A percentile compares a stretch with the other conserved stretches of the same genome.
Evolutionary conservation across 2,888 invertebrate species (phyloP).

Genomic region (Chouioia cunea): DNA sequence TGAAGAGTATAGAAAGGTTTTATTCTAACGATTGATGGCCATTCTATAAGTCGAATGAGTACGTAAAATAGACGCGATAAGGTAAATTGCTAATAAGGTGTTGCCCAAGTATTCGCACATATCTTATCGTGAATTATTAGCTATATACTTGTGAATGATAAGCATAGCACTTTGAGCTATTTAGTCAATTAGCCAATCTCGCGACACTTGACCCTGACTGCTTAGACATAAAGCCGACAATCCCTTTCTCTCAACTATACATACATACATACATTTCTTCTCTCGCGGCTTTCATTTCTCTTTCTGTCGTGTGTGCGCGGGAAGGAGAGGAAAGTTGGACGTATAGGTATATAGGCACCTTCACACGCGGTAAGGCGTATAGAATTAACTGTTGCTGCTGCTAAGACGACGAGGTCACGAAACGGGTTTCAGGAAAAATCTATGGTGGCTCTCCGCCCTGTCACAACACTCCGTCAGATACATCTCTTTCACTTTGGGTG

Average conservation of each 20-base stretch:
- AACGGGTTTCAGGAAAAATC: conserved; percentile 63
- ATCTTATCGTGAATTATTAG: too few relatives aligned
- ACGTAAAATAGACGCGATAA: too few relatives aligned
- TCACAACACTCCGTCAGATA: conserved; percentile 1
- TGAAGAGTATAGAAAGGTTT: too few relatives aligned
- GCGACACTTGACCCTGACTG: background rate
- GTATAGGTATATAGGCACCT: background rate
- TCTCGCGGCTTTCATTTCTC: conserved; percentile 19
- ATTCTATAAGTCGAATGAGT: too few relatives aligned
- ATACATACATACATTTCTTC: too few relatives aligned
- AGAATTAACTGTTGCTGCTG: conserved; percentile 30
- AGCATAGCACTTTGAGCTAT: too few relatives aligned
- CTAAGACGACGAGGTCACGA: conserved; percentile 55
- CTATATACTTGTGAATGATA: too few relatives aligned
- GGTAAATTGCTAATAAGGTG: too few relatives aligned
- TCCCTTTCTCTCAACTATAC: too few relatives aligned
- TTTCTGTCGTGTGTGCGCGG: conserved; percentile 8
- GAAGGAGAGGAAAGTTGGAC: conserved; percentile 35
- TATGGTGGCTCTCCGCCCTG: conserved; percentile 49
- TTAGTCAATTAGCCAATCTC: background rate
- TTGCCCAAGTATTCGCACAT: too few relatives aligned
- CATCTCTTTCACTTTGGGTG: conserved; percentile 2
- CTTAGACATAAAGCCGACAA: background rate
- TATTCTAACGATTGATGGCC: too few relatives aligned
- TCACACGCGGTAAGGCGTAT: background rate